Evolutionary conservation across 2,113 vertebrate genomes (phyloP), one percentile per base, ranked within the genome.

Genomic region (Muscicapa adusta): DNA sequence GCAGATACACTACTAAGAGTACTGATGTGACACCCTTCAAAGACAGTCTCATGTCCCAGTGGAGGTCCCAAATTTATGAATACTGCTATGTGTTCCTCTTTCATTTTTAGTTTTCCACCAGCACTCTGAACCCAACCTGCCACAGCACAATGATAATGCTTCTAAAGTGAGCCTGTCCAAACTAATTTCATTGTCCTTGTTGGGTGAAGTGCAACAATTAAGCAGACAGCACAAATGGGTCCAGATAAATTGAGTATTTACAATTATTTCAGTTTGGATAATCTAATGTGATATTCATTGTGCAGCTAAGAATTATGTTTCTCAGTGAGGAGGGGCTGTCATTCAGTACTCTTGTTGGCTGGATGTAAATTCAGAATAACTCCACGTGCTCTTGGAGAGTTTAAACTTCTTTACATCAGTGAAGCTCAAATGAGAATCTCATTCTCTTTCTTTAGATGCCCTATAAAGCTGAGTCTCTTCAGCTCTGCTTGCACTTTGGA

Each of bases 151-250:
- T 22, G 18, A 48, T 79, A 94, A 85, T 89, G 33, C 42, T 42
- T 91, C 58, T 62, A 70, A 95, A 91, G 77, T 73, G 66, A 91
- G 74, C 58, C 71, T 89, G 89, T 95, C 89, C 62, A 94, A 89
- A 78, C 45, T 91, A 91, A 94, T 95, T 93, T 92, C 54, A 85
- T 93, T 89, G 74, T 89, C 58, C 54, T 73, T 91, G 58, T 82
- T 93, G 95, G 92, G 77, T 38, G 66, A 94, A 96, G 87, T 95
- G 66, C 77, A 94, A 62, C 74, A 94, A 95, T 95, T 95, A 94
- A 74, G 36, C 33, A 86, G 66, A 82, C 36, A 76, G 73, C 68
- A 78, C 22, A 92, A 95, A 92, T 33, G 18, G 60, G 29, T 85
- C 33, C 62, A 88, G 70, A 89, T 92, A 92, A 71, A 94, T 89